Base-by-base conservation (phyloP, 92 coral and sea anemone genomes). In the Epizoanthus stellaris region DNA sequence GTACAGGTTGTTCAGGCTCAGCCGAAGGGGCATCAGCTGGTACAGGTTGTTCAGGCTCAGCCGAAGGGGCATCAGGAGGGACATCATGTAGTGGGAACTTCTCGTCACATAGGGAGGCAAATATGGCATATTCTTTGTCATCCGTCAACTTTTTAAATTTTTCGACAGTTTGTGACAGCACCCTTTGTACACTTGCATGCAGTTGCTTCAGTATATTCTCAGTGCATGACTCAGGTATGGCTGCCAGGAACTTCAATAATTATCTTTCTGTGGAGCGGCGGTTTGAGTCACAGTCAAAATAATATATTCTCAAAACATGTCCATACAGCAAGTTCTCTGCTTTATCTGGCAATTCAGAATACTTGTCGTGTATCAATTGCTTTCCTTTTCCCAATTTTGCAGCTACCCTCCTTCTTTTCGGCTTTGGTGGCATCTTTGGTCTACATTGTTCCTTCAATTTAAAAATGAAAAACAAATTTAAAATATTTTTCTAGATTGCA, bases 181-280 rank as follows among this genome's bases (percentile, higher is more conserved):
- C 64, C 64, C 64, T 59, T 59, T 59, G 64, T 59, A 59, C 64
- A 14, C 64, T n/a, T 59, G 64, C 64, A 59, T 59, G 64, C 64
- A 59, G 64, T n/a, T 59, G 16, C 64, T 59, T 59, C 64, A 59
- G 16, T 0, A 59, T n/a, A 12, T 59, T 4, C 20, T 10, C 64
- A 14, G 20, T n/a, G 16, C 4, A 14, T 59, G 64, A 59, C 64
- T 59, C 64, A 4, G 64, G 64, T 59, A 59, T 59, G 16, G n/a
- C 64, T 59, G 64, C n/a, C 64, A 59, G 64, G 64, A 12, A 59
- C 64, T 59, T 59, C 20, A 59, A 10, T n/a, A 59, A n/a, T 59
- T 10, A 21, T 59, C 64, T 59, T 14, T 14, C 20, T n/a, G 64
- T 59, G 6, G 64, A 14, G 20, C 64, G 64, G n/a, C 64, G 64